Base-by-base conservation (phyloP, 2,797 vertebrate genomes). In the Enteromius radiatus region DNA sequence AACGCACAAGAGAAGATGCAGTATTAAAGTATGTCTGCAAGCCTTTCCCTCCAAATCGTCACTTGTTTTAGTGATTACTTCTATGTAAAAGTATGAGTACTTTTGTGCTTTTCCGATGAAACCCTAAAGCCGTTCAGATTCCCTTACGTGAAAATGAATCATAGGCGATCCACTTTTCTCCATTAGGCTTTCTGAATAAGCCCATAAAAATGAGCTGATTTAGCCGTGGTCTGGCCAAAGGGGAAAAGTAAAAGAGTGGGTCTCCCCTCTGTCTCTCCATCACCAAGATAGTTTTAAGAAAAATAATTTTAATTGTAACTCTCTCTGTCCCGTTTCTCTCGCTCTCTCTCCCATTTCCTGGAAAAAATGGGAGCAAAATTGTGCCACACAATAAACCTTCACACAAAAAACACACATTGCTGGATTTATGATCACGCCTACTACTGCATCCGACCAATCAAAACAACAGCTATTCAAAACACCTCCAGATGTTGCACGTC, bases 401-500 rank as follows among this genome's bases (percentile, higher is more conserved):
- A 47, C 52, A 81, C 54, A 73, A 70, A 80, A 70, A 56, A 47
- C 12, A 74, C 61, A 75, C 69, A 56, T 67, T 1, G 47, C 70
- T 54, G 23, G 61, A 54, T 82, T 76, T 67, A 76, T 78, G 56
- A 85, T 75, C 81, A 71, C 74, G 67, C 70, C 59, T 56, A 71
- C 61, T 23, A 45, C 45, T 65, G 61, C 28, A 33, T 73, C 81
- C 28, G 68, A 81, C 86, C 81, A 87, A 85, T 83, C 68, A 49
- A 54, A 78, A 52, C 26, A 49, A 41, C 21, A 75, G 75, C 81
- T 68, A 28, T 75, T 81, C 78, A 80, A 73, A 87, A 75, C 86
- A 85, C 78, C 33, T 49, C 75, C 80, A 82, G 80, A 85, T 85
- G 80, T 78, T 74, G 71, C n/a, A 61, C 68, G 38, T 73, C 43